These are phyloP conservation scores for Acanthosepion esculentum DNA, from an alignment of 2,888 invertebrate genomes.

Conservation along the genomic window DNA sequence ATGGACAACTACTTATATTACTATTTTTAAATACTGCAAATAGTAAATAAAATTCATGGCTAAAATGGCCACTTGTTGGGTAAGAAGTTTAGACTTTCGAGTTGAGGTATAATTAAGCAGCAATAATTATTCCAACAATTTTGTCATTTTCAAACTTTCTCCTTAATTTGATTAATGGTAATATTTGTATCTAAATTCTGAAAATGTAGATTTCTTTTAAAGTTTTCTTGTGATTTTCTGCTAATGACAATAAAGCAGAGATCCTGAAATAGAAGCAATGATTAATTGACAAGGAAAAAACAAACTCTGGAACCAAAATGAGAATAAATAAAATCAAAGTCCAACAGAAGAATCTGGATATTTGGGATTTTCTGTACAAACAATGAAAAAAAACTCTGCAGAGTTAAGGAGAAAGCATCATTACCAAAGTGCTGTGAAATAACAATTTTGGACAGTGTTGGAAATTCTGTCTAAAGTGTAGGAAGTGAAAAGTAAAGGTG, in stretches of 20 bases:
- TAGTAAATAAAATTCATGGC: background rate
- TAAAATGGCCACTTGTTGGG: background rate
- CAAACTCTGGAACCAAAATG: background rate
- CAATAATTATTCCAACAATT: too few relatives aligned
- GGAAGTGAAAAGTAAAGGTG: background rate
- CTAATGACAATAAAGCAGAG: too few relatives aligned
- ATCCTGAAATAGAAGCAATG: background rate
- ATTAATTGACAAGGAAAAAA: background rate
- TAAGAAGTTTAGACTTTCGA: background rate
- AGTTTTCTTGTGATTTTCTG: too few relatives aligned
- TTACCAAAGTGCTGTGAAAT: conserved; percentile 25
- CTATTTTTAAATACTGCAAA: background rate
- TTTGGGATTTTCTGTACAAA: background rate
- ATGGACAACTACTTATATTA: too few relatives aligned
- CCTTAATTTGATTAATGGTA: too few relatives aligned
- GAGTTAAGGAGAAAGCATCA: background rate
- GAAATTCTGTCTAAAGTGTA: conserved; percentile 17
- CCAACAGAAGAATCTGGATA: background rate
- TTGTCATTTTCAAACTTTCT: too few relatives aligned
- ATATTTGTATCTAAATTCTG: too few relatives aligned
- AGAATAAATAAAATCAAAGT: background rate
- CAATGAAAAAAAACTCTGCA: background rate
- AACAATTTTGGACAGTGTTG: background rate
- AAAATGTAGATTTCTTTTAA: too few relatives aligned
- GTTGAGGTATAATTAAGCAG: too few relatives aligned